A percentile compares a stretch with the other conserved stretches of the same genome.
These are phyloP conservation scores for Drosophila rellima DNA, from an alignment of 2,888 invertebrate species.

Conservation along the genomic window DNA sequence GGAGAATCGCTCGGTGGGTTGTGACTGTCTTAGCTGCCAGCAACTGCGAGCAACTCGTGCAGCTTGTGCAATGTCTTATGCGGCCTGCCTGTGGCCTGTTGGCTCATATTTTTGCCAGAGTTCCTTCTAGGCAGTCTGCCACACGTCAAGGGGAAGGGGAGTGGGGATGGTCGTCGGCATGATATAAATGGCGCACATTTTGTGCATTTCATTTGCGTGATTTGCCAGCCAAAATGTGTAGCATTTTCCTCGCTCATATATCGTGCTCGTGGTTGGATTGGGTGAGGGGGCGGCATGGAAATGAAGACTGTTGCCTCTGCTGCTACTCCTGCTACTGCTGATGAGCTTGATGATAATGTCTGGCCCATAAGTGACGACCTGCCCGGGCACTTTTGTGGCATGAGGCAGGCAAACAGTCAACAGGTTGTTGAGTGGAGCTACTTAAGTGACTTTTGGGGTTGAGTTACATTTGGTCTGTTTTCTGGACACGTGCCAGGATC, in stretches of 20 bases:
- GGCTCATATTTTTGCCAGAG: constrained; percentile 64
- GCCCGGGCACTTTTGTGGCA: constrained; percentile 40
- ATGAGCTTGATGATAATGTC: constrained; percentile 62
- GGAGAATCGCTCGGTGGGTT: constrained; percentile 5
- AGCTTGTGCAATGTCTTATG: constrained; percentile 61
- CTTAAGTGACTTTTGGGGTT: constrained; percentile 33
- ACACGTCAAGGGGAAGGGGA: constrained; percentile 32
- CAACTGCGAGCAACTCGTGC: constrained; percentile 37
- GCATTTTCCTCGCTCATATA: constrained; percentile 51
- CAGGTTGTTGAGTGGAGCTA: constrained; percentile 27
- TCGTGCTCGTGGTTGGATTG: constrained; percentile 27
- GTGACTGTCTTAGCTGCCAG: constrained; percentile 23
- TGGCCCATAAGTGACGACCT: constrained; percentile 51
- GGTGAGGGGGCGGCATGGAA: not conserved
- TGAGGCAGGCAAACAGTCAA: constrained; percentile 41
- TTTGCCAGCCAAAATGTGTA: constrained; percentile 74
- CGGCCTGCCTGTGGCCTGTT: constrained; percentile 58
- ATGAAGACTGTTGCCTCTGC: constrained; percentile 6
- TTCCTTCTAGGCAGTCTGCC: constrained; percentile 33
- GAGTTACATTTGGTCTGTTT: constrained; percentile 15
- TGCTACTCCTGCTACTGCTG: constrained; percentile 26
- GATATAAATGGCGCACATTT: constrained; percentile 80
- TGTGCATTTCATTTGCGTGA: constrained; percentile 81
- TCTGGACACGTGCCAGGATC: constrained; percentile 47
- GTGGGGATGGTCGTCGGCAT: constrained; percentile 43